Evolutionary conservation across 1,140 invertebrate genomes (phyloP), one percentile per base, ranked within the genome.

Genomic region (Drosophila setifemur): DNA sequence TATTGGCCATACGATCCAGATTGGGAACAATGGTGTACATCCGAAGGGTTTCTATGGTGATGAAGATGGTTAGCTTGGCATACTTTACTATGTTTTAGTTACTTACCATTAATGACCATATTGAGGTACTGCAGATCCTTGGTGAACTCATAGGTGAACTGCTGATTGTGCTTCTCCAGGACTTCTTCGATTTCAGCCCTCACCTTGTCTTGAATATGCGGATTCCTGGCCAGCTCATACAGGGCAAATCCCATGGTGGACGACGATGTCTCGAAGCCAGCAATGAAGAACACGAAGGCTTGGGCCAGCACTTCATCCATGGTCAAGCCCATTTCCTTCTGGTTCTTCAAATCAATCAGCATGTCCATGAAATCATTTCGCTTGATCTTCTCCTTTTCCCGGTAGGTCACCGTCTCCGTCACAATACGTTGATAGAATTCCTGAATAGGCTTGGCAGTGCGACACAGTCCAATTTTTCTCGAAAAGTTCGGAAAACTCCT

Each of bases 211-310:
- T 95, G 94, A 1, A 93, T 79, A 0, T 93, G 91, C 31, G 91
- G 92, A 73, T 94, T 87, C n/a, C 90, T 55, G 0, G 93, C 93
- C 45, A 95, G 81, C 49, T 93, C 92, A n/a, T 93, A 93, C 0
- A 93, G 53, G 0, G 91, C 77, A 64, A 91, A 93, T 0, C 91
- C 79, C 55, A 95, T 90, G 0, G 92, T 91, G 1, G 91, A 91
- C 4, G 94, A 91, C 1, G 93, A 92, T 0, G 94, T 93, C 50
- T 95, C 94, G 71, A 93, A 95, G n/a, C 94, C 94, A 28, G 93
- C 94, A 5, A 94, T 43, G 53, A 93, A 91, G 33, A 91, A 91
- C 0, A 85, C 28, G 45, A 89, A 90, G 0, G 75, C 89, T n/a
- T 91, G 90, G 6, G 82, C 60, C 1, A 78, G 55, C n/a, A 91